phyloP scores from a whole-genome alignment of 35 echinoderm and acorn worm species.

The Eucidaris tribuloides region DNA sequence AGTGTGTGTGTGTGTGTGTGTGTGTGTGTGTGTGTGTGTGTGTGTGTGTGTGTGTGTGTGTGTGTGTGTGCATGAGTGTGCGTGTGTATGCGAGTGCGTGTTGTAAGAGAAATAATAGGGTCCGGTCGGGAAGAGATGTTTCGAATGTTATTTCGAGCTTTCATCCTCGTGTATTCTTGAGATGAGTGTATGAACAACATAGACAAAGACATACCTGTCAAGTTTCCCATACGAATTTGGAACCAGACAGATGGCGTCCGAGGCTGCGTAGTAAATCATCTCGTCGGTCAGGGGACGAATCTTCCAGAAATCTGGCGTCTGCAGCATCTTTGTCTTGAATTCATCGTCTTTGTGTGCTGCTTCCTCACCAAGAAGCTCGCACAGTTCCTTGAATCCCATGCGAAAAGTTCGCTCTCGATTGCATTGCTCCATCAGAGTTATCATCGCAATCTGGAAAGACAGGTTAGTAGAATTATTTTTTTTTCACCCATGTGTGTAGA shows the following conservation, averaged over 20 bases:
- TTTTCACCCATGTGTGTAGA: not conserved
- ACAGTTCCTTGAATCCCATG: not conserved
- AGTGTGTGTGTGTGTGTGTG: too few relatives aligned
- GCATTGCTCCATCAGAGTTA: not conserved
- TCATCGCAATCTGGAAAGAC: not conserved
- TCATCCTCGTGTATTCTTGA: too few relatives aligned
- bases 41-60: too few relatives aligned
- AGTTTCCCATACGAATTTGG: not conserved
- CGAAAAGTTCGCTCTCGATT: not conserved
- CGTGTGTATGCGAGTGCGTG: too few relatives aligned
- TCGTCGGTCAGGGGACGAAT: not conserved
- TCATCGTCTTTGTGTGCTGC: not conserved
- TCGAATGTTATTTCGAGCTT: too few relatives aligned
- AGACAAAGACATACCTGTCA: not conserved
- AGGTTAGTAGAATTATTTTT: not conserved
- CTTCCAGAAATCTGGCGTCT: constrained; percentile 6
- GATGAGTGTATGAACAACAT: not conserved
- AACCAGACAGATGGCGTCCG: not conserved
- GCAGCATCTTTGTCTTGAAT: not conserved
- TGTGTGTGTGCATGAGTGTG: too few relatives aligned
- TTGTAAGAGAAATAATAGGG: too few relatives aligned
- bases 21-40: too few relatives aligned
- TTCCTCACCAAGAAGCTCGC: constrained; percentile 1
- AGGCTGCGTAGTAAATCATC: constrained; percentile 28
- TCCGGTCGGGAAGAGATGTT: too few relatives aligned